These are phyloP conservation scores for Psilopsiagon aymara DNA, from an alignment of 2,113 vertebrate species.

Conservation along the genomic window DNA sequence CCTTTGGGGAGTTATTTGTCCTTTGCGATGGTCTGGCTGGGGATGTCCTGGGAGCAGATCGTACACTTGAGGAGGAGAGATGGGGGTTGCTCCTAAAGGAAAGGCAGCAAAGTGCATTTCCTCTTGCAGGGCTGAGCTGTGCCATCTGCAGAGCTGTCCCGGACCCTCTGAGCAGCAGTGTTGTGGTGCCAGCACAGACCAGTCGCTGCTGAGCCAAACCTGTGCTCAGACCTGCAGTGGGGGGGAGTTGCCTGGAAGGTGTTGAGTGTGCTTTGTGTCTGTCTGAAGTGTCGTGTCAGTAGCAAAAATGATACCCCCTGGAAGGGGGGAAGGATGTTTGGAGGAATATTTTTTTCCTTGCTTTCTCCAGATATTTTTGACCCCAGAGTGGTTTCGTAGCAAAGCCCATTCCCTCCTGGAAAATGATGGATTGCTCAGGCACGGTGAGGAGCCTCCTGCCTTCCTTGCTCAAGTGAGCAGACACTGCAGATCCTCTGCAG, in stretches of 20 bases:
- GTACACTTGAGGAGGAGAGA: neutral
- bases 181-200: neutral
- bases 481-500: neutral
- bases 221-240: rapidly evolving
- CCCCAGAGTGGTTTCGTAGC: neutral
- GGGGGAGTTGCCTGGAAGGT: neutral
- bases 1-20: neutral
- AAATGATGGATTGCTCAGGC: neutral
- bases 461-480: neutral
- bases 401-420: neutral
- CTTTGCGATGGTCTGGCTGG: neutral
- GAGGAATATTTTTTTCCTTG: neutral
- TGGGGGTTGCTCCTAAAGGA: neutral
- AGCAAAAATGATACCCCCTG: neutral
- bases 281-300: rapidly evolving
- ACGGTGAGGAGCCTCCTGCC: neutral
- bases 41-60: neutral
- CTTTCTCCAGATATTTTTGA: neutral
- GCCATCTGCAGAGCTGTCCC: neutral
- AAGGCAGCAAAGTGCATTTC: neutral
- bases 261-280: neutral
- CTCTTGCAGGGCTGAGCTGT: neutral
- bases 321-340: neutral
- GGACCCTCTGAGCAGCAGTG: rapidly evolving
- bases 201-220: neutral